These are phyloP conservation scores for Nudaria mundana DNA, from an alignment of 2,888 invertebrate species.

Conservation along the genomic window DNA sequence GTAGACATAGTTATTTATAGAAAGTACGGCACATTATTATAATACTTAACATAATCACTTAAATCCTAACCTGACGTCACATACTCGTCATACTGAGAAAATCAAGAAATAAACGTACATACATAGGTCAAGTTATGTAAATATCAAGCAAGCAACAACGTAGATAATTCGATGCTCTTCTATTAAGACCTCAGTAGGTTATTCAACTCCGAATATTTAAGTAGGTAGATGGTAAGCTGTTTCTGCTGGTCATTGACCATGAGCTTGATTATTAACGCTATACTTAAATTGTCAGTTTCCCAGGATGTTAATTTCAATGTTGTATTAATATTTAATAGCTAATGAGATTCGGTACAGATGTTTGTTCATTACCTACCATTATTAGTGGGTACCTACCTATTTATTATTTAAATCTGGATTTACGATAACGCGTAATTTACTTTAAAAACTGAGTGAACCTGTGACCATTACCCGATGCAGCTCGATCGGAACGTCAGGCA, in stretches of 20 bases:
- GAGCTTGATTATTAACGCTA: conserved; percentile 21
- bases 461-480: no score
- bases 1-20: background rate
- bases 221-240: conserved; percentile 36
- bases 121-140: conserved; percentile 15
- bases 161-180: conserved; percentile 21
- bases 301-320: no score
- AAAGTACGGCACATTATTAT: background rate
- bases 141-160: conserved; percentile 8
- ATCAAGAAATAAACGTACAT: conserved; percentile 6
- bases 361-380: no score
- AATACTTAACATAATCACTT: background rate
- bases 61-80: background rate
- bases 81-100: background rate
- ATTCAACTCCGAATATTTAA: conserved; percentile 37
- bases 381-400: no score
- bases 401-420: no score
- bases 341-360: no score
- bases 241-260: conserved; percentile 38
- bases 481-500: no score
- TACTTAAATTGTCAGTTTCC: conserved; percentile 4
- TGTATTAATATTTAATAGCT: background rate
- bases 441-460: no score
- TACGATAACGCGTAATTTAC: no score
- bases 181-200: conserved; percentile 34